Percentiles rank a stretch among this genome's conserved stretches.
These are phyloP conservation scores for Timandra comae DNA, from an alignment of 2,888 invertebrate genomes.

Conservation along the genomic window DNA sequence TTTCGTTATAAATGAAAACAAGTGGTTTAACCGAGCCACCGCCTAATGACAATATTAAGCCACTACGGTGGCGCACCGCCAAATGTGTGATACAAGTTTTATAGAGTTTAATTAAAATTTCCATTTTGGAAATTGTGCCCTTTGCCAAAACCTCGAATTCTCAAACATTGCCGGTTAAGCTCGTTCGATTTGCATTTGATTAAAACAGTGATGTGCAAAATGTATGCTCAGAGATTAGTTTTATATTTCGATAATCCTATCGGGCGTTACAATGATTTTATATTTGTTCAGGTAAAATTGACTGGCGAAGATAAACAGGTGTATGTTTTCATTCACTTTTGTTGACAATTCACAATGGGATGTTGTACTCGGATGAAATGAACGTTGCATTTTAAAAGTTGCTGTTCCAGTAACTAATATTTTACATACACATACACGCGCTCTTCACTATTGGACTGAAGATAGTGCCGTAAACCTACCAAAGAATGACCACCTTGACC, in stretches of 20 bases:
- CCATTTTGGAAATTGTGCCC: slow-evolving; percentile 5
- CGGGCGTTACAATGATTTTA: background rate
- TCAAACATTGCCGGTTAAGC: slow-evolving; percentile 6
- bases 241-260: background rate
- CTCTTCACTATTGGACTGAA: too few species aligned
- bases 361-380: too few species aligned
- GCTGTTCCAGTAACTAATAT: too few species aligned
- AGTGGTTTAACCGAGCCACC: slow-evolving; percentile 50
- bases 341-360: too few species aligned
- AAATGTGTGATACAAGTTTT: slow-evolving; percentile 15
- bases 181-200: slow-evolving; percentile 17
- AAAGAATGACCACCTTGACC: too few species aligned
- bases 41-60: slow-evolving; percentile 42
- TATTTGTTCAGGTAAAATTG: background rate
- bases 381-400: too few species aligned
- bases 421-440: too few species aligned
- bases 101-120: slow-evolving; percentile 19
- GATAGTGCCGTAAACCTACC: too few species aligned
- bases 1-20: slow-evolving; percentile 56
- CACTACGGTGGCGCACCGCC: slow-evolving; percentile 13
- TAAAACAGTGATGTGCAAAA: slow-evolving; percentile 14
- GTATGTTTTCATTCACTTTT: too few species aligned
- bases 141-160: slow-evolving; percentile 11
- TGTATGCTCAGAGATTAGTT: background rate
- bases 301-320: too few species aligned